Conservation (phyloP, 2,113 vertebrate species). For the Scolopax mira region DNA sequence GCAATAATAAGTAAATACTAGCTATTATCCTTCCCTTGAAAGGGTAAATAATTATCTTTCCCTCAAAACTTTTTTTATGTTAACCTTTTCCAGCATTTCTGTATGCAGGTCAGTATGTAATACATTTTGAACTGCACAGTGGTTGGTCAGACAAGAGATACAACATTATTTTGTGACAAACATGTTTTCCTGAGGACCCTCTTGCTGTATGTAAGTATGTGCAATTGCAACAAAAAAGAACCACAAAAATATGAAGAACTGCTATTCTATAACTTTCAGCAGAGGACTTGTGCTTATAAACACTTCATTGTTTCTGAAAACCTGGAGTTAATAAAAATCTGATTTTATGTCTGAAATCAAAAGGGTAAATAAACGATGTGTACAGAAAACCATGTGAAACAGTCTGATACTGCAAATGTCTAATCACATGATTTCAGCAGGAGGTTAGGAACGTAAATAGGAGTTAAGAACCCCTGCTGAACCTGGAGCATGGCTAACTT, state of each 20-base stretch:
- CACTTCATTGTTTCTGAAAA: neutral
- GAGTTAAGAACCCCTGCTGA: neutral
- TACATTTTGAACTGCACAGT: neutral
- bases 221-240: neutral
- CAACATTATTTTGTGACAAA: neutral
- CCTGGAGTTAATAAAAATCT: neutral
- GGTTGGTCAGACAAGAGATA: neutral
- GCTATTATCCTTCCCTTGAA: too few species aligned
- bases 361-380: neutral
- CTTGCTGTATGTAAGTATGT: neutral
- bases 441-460: neutral
- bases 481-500: neutral
- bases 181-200: neutral
- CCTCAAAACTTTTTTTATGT: neutral
- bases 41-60: neutral
- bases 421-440: slow-evolving; percentile 16
- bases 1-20: neutral
- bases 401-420: neutral
- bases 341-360: neutral
- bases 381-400: neutral
- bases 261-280: neutral
- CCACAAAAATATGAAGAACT: neutral
- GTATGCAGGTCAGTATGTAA: neutral
- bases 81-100: neutral
- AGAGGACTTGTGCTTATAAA: neutral